Percentiles rank a stretch among this genome's conserved stretches.
Evolutionary conservation across 2,888 invertebrate species (phyloP).

Genomic region (Ptilodon capucinus): DNA sequence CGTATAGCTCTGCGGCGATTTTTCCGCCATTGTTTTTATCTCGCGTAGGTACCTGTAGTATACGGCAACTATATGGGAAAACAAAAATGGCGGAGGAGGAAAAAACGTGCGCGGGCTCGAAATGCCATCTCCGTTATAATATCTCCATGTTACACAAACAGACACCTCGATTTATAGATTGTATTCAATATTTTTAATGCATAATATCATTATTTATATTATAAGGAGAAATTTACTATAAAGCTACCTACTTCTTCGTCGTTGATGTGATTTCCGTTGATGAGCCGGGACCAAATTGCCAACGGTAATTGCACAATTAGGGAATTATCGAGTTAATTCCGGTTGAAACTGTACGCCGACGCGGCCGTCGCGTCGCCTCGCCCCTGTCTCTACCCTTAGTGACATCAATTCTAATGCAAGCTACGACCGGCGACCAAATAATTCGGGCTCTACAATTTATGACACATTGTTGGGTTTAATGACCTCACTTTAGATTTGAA

Average conservation of each 20-base stretch:
- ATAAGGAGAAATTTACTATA: too few species aligned
- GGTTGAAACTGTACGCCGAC: constrained; percentile 68
- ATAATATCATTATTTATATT: neutral
- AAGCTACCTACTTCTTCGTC: constrained; percentile 28
- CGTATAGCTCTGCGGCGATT: too few species aligned
- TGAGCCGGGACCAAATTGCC: constrained; percentile 67
- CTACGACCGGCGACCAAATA: constrained; percentile 49
- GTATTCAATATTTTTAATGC: neutral
- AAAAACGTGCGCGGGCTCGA: too few species aligned
- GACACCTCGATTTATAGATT: too few species aligned
- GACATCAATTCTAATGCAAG: constrained; percentile 66
- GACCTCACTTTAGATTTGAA: constrained; percentile 16
- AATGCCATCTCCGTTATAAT: too few species aligned
- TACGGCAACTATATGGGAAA: too few species aligned
- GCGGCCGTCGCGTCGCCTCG: constrained; percentile 22
- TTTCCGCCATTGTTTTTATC: too few species aligned
- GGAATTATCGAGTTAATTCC: constrained; percentile 77
- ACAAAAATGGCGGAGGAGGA: too few species aligned
- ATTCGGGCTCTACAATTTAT: constrained; percentile 60
- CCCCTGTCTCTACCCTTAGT: constrained; percentile 33
- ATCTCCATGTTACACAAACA: too few species aligned
- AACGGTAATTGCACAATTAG: constrained; percentile 77
- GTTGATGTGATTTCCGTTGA: constrained; percentile 44
- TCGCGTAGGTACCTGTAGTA: too few species aligned
- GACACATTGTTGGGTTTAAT: constrained; percentile 59